Conservation (phyloP, 2,888 invertebrate genomes). For the Fragum whitleyi region DNA sequence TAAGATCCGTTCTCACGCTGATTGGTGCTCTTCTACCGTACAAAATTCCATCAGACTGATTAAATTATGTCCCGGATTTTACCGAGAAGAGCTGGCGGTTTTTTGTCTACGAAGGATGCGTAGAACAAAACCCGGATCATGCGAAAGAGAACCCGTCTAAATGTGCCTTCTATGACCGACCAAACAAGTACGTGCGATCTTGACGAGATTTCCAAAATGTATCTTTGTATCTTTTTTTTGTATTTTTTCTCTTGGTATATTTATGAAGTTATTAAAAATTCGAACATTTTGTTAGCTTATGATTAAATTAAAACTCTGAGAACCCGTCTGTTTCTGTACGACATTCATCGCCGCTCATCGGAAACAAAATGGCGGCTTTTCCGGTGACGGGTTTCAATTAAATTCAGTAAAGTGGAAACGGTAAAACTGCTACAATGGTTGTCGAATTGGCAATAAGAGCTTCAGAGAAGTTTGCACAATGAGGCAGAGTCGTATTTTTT, state of each 20-base stretch:
- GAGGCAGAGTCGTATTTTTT: background rate
- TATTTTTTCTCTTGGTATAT: no score
- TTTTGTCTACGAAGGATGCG: slow-evolving; percentile 22
- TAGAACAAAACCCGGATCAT: slow-evolving; percentile 14
- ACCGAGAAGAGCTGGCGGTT: slow-evolving; percentile 18
- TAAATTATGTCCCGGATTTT: slow-evolving; percentile 55
- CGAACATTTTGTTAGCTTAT: no score
- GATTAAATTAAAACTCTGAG: no score
- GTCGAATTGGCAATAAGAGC: slow-evolving; percentile 8
- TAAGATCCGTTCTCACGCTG: slow-evolving; percentile 41
- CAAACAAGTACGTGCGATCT: no score
- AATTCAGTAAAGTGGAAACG: slow-evolving; percentile 14
- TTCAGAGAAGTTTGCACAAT: background rate
- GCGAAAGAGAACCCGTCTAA: background rate
- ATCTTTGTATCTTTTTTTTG: no score
- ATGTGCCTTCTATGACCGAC: no score
- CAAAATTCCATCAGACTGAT: slow-evolving; percentile 57
- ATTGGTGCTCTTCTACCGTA: slow-evolving; percentile 42
- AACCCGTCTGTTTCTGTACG: no score
- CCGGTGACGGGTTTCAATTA: background rate
- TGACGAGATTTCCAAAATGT: no score
- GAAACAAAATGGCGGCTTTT: background rate
- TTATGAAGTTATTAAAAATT: no score
- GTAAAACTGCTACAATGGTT: slow-evolving; percentile 10
- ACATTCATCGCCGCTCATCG: no score